Percentiles rank a stretch among this genome's conserved stretches.
These are phyloP conservation scores for Spongia lamella DNA, from an alignment of 37 sponge, comb jelly and placozoan genomes.

Conservation along the genomic window DNA sequence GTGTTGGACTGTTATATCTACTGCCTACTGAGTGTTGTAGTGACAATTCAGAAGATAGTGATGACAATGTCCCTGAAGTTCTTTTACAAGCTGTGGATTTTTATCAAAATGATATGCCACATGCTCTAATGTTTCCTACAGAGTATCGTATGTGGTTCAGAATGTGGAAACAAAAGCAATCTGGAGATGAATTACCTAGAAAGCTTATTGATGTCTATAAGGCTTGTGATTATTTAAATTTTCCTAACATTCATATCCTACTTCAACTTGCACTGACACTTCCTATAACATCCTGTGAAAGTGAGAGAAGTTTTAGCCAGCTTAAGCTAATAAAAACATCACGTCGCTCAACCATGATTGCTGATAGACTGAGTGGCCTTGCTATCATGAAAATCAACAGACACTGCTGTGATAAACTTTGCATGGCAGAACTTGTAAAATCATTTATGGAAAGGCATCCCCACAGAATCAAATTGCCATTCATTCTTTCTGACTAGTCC, in stretches of 20 bases:
- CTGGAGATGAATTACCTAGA: slow-evolving; percentile 14
- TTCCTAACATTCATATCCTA: slow-evolving; percentile 22
- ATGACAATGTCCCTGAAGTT: slow-evolving; percentile 36
- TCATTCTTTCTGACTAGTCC: slow-evolving; percentile 24
- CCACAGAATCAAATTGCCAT: slow-evolving; percentile 30
- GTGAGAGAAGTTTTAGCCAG: slow-evolving; percentile 30
- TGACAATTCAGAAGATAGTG: slow-evolving; percentile 8
- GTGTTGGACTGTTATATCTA: slow-evolving; percentile 42
- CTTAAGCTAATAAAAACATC: slow-evolving; percentile 17
- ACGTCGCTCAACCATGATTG: slow-evolving; percentile 32
- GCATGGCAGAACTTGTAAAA: slow-evolving; percentile 16
- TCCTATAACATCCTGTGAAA: slow-evolving; percentile 29
- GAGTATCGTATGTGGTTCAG: slow-evolving; percentile 48
- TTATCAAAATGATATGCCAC: slow-evolving; percentile 40
- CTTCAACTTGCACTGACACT: slow-evolving; percentile 21
- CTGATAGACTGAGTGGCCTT: slow-evolving; percentile 50
- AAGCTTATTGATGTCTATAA: slow-evolving; percentile 25
- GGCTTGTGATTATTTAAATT: slow-evolving; percentile 26
- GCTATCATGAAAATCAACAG: background rate
- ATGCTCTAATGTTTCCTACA: slow-evolving; percentile 36
- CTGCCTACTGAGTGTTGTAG: slow-evolving; percentile 51
- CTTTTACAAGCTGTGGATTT: slow-evolving; percentile 34
- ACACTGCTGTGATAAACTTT: too few relatives aligned
- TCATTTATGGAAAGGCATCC: slow-evolving; percentile 34
- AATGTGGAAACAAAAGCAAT: slow-evolving; percentile 18